Evolutionary conservation across 2,888 invertebrate species (phyloP), one percentile per base, ranked within the genome.

Genomic region (Ochropleura plecta): DNA sequence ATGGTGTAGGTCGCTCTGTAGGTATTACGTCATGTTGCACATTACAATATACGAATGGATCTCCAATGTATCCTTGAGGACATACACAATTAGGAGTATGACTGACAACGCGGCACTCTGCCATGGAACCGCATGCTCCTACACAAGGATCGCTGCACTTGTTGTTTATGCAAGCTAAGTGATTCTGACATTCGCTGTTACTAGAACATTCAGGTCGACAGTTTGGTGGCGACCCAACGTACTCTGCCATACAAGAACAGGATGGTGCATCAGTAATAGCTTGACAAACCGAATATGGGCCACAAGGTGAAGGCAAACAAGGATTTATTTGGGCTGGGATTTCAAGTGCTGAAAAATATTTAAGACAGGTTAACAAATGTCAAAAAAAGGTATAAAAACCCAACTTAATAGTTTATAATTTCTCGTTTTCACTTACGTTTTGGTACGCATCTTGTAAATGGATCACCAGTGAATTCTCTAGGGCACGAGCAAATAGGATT

Each of bases 401-500:
- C 30, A 59, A 3, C 5, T 46, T 12, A 18, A 4, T 30, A 20
- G 20, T n/a, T 20, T 49, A 48, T 49, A 48, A 42, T 62, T 10
- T 44, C 1, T 12, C 5, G 16, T 67, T 48, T 55, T 63, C 40
- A 93, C 97, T 97, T 96, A 97, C 98, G 97, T 93, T 96, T 97
- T 73, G 96, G 95, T 73, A 96, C 95, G 88, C 98, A 98, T 93
- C 97, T 97, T 18, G 97, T 94, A 89, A 98, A 98, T 42, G 98
- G 98, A 97, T 98, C 98, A 69, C 98, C 98, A 5, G 97, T 97
- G 83, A 97, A 97, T 69, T 97, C 97, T 55, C 96, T 93, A 10
- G 97, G 97, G 91, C 98, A 98, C 78, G 97, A 97, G 91, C 98
- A 98, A 89, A 98, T 97, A 0, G 98, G 98, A 92, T 97, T 98